A percentile compares a stretch with the other conserved stretches of the same genome.
Evolutionary conservation across 2,888 invertebrate species (phyloP).

Genomic region (Drosophila maculinotata): DNA sequence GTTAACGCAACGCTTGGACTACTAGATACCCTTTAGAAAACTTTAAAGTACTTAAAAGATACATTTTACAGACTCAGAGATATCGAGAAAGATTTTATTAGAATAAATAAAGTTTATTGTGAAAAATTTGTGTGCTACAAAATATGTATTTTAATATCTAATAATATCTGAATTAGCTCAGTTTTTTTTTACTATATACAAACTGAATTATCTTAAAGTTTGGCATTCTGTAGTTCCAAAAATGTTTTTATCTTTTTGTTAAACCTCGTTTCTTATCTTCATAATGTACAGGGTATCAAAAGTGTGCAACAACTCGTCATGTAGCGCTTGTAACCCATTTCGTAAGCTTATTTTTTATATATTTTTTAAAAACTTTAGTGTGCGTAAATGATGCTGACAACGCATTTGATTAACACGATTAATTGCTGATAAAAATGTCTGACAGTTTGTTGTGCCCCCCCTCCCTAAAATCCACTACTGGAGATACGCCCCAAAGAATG

Average conservation of each 20-base stretch:
- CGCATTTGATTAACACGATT: constrained; percentile 84
- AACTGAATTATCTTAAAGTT: too few species aligned
- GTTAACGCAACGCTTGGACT: not conserved
- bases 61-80: too few species aligned
- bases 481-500: constrained; percentile 41
- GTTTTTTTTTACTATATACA: too few species aligned
- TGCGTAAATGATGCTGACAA: constrained; percentile 83
- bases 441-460: constrained; percentile 57
- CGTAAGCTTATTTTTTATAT: constrained; percentile 63
- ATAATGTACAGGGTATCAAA: constrained; percentile 42
- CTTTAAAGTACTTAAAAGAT: too few species aligned
- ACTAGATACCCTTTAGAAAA: constrained; percentile 13
- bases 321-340: constrained; percentile 62
- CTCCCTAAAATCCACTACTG: constrained; percentile 49
- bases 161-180: too few species aligned
- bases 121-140: too few species aligned
- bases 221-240: too few species aligned
- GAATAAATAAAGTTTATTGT: too few species aligned
- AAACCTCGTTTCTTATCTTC: not conserved
- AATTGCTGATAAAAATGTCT: constrained; percentile 83
- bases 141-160: too few species aligned
- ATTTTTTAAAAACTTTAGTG: constrained; percentile 30
- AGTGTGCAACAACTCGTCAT: constrained; percentile 48
- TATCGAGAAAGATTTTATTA: too few species aligned
- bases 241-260: too few species aligned